Evolutionary conservation across 2,888 invertebrate genomes (phyloP), one percentile per base, ranked within the genome.

Genomic region (Parnassius smintheus): DNA sequence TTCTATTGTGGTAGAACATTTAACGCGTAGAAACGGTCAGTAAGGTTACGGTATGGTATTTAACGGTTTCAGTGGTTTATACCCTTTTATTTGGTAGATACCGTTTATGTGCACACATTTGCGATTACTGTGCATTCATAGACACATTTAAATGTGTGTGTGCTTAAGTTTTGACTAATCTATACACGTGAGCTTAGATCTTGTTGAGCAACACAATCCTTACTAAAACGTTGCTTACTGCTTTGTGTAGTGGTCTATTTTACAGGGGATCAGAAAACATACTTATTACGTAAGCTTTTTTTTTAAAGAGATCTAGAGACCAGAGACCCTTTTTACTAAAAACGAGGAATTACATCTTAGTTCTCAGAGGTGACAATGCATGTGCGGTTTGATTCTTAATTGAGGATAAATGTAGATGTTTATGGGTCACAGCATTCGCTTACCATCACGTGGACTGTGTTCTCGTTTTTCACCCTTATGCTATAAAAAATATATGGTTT

Each of bases 91-190:
- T 35, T 52, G 41, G 41, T 59, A 45, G 25, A 53, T 48, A 41
- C 41, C 46, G 59, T 44, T 35, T 46, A 3, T 13, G 35, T 35
- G 13, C 59, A 53, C 41, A 59, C 52, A 4, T n/a, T 8, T 18
- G 35, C 42, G 8, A 8, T 22, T 8, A 42, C 25, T 9, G 44
- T 58, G 51, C 51, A 25, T 45, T 9, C 44, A n/a, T 10, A 51
- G 9, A 1, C 22, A 3, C 46, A 46, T 12, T 35, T 7, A 35
- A 35, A 35, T 49, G 49, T 42, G 44, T 46, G 56, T 45, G 41
- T 48, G n/a, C 41, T 45, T 13, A 46, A 64, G 64, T 62, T 61
- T 60, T 57, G 61, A 48, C 46, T 53, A 46, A 59, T 53, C 59
- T 59, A 22, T 48, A 13, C 53, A 59, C 59, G 59, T 59, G 53